phyloP scores from a whole-genome alignment of 1,140 invertebrate genomes.

The Drosophila virilis region DNA sequence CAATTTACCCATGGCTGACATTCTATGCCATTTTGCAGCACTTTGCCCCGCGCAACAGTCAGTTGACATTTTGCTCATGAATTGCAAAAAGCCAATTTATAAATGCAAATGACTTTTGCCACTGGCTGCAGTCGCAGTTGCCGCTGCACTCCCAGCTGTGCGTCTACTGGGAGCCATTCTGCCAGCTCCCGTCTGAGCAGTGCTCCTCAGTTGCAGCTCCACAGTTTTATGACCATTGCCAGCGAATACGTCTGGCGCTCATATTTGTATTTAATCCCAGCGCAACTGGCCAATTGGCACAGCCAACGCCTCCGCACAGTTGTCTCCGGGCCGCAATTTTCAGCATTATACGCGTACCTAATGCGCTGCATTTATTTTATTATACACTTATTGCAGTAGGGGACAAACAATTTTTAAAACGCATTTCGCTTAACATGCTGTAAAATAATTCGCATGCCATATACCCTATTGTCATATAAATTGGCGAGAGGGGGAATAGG shows the following conservation, averaged over 20 bases:
- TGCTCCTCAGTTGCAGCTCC: not conserved
- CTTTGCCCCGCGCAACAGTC: not conserved
- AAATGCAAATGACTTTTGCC: slow-evolving; percentile 81
- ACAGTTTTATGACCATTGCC: slow-evolving; percentile 30
- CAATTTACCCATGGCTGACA: slow-evolving; percentile 58
- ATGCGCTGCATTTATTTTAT: slow-evolving; percentile 61
- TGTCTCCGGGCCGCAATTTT: slow-evolving; percentile 7
- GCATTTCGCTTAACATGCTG: slow-evolving; percentile 11
- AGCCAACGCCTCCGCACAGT: not conserved
- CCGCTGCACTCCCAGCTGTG: slow-evolving; percentile 1
- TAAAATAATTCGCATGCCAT: not conserved
- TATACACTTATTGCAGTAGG: slow-evolving; percentile 52
- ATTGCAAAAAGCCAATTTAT: slow-evolving; percentile 83
- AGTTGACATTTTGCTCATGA: slow-evolving; percentile 74
- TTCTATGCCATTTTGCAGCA: slow-evolving; percentile 34
- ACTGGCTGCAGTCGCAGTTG: slow-evolving; percentile 39
- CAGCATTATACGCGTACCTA: slow-evolving; percentile 16
- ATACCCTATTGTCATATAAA: too few relatives aligned
- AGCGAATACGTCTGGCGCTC: slow-evolving; percentile 17
- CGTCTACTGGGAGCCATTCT: slow-evolving; percentile 11
- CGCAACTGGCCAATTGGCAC: slow-evolving; percentile 35
- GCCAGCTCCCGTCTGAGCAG: slow-evolving; percentile 7
- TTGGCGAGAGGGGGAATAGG: too few relatives aligned
- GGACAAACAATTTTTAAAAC: slow-evolving; percentile 36
- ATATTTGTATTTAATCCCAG: slow-evolving; percentile 41